Conservation (phyloP, 2,888 invertebrate genomes). For the Leuctra nigra region DNA sequence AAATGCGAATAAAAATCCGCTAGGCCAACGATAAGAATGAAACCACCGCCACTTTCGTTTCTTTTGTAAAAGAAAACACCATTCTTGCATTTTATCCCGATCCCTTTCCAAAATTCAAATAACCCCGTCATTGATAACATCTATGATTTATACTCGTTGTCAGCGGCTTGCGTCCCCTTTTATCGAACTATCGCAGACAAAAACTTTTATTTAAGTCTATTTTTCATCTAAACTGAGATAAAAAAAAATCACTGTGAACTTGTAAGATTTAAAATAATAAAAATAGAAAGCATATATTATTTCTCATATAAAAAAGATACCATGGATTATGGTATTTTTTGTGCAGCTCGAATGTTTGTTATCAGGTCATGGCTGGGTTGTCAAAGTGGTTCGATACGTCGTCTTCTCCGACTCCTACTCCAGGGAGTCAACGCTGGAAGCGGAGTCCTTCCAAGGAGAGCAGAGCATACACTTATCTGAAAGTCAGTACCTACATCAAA, state of each 20-base stretch:
- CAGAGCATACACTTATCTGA: constrained; percentile 40
- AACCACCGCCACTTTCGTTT: too few species aligned
- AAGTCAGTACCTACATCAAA: constrained; percentile 33
- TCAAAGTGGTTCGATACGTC: constrained; percentile 1
- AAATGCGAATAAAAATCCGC: too few species aligned
- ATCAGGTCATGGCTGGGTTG: not conserved
- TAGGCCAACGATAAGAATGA: too few species aligned
- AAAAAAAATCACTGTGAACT: not conserved
- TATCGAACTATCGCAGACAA: not conserved
- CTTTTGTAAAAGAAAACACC: too few species aligned
- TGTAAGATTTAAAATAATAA: too few species aligned
- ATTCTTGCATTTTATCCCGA: too few species aligned
- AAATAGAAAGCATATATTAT: too few species aligned
- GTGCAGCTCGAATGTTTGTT: not conserved
- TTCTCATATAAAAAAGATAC: not conserved
- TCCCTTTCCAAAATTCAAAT: too few species aligned
- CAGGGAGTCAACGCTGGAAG: not conserved
- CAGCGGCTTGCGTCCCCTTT: not conserved
- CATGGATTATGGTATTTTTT: not conserved
- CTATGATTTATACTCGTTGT: constrained; percentile 1
- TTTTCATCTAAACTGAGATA: not conserved
- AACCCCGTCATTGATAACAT: too few species aligned
- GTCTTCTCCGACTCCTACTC: not conserved
- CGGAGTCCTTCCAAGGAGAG: constrained; percentile 36
- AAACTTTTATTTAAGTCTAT: constrained; percentile 1